Evolutionary conservation across 92 coral and sea anemone genomes (phyloP).

Genomic region (Porites divaricata): DNA sequence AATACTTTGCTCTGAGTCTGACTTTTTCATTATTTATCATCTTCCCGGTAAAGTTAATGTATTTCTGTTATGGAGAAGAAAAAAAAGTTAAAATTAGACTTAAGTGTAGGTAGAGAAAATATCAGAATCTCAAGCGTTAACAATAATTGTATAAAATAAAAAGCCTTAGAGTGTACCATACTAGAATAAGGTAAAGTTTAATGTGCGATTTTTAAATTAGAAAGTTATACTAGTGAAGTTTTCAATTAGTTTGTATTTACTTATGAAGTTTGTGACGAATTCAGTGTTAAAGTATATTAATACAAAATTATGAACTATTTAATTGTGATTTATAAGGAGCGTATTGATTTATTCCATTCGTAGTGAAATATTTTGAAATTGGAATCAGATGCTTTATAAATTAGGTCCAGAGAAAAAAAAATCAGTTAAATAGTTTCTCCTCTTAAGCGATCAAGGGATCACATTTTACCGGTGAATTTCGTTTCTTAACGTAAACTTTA

Average conservation of each 20-base stretch:
- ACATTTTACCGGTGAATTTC: background rate
- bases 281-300: background rate
- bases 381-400: background rate
- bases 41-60: background rate
- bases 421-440: background rate
- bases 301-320: background rate
- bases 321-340: background rate
- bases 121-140: background rate
- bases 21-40: too few relatives aligned
- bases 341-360: background rate
- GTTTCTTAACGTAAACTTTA: background rate
- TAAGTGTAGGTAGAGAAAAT: background rate
- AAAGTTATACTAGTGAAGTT: background rate
- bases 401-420: background rate
- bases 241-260: background rate
- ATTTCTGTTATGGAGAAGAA: background rate
- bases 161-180: too few relatives aligned
- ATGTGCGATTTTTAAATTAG: background rate
- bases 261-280: background rate
- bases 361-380: conserved; percentile 5
- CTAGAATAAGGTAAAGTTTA: background rate
- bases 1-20: background rate
- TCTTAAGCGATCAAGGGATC: background rate
- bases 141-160: background rate
- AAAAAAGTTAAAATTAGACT: background rate